Conservation (phyloP, 1,140 invertebrate species). For the Drosophila tristis region DNA sequence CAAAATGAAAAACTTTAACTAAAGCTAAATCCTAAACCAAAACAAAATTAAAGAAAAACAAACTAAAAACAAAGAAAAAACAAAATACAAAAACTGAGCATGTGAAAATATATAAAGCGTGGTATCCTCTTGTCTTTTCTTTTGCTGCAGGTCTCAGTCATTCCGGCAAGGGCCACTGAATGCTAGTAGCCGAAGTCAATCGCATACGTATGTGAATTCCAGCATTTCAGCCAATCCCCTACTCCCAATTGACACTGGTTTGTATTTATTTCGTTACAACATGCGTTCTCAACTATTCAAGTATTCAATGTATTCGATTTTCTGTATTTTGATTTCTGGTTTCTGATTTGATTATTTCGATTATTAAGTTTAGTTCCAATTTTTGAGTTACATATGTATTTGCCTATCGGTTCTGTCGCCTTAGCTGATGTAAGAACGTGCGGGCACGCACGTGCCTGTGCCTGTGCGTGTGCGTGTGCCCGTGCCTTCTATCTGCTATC, state of each 20-base stretch:
- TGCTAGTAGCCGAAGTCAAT: constrained; percentile 85
- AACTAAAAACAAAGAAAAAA: constrained; percentile 44
- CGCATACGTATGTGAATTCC: constrained; percentile 87
- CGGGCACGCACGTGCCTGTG: too few species aligned
- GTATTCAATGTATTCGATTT: constrained; percentile 48
- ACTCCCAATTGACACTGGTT: constrained; percentile 90
- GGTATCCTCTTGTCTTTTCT: constrained; percentile 88
- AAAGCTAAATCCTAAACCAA: constrained; percentile 13
- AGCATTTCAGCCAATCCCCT: constrained; percentile 93
- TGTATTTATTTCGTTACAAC: constrained; percentile 84
- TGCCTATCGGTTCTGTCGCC: constrained; percentile 47
- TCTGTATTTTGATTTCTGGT: constrained; percentile 41
- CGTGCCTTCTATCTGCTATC: too few species aligned
- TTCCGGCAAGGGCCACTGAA: constrained; percentile 89
- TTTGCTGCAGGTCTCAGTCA: constrained; percentile 92
- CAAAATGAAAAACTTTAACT: constrained; percentile 13
- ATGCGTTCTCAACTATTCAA: constrained; percentile 46
- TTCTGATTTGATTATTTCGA: constrained; percentile 31
- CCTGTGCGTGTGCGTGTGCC: too few species aligned
- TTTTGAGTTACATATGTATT: constrained; percentile 28
- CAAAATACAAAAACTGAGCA: constrained; percentile 66
- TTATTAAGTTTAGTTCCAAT: constrained; percentile 14
- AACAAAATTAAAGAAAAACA: constrained; percentile 4
- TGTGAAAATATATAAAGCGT: constrained; percentile 84
- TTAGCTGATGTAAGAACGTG: constrained; percentile 34